A percentile compares a stretch with the other conserved stretches of the same genome.
These are phyloP conservation scores for Sylvilagus floridanus DNA, from an alignment of 2,797 vertebrate genomes.

Conservation along the genomic window DNA sequence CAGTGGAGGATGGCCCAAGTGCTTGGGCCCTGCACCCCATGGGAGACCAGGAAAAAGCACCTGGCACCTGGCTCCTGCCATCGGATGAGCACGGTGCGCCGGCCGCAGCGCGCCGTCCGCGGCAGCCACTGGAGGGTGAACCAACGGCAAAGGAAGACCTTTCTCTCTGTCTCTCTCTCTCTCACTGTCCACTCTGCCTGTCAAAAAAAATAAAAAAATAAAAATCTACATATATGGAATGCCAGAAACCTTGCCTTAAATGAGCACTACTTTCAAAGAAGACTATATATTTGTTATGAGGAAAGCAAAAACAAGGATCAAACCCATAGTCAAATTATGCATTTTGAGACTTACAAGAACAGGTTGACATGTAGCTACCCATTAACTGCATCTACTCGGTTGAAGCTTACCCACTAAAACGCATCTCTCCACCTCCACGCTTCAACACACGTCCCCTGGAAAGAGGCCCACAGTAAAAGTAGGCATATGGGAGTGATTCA, in stretches of 20 bases:
- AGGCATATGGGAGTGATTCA: slow-evolving; percentile 77
- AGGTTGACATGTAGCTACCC: slow-evolving; percentile 44
- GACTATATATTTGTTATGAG: slow-evolving; percentile 34
- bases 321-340: slow-evolving; percentile 31
- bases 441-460: slow-evolving; percentile 72
- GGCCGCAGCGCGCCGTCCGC: too few species aligned
- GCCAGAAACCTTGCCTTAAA: slow-evolving; percentile 51
- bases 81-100: too few species aligned
- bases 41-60: too few species aligned
- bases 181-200: too few species aligned
- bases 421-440: slow-evolving; percentile 56
- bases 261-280: slow-evolving; percentile 40
- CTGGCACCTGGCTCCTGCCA: too few species aligned
- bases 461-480: slow-evolving; percentile 53
- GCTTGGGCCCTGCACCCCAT: too few species aligned
- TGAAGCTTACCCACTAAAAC: slow-evolving; percentile 72
- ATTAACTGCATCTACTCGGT: slow-evolving; percentile 44
- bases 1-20: too few species aligned
- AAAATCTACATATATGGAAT: slow-evolving; percentile 22
- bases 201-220: too few species aligned
- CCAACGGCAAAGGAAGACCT: too few species aligned
- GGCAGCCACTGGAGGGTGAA: too few species aligned
- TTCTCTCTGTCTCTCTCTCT: too few species aligned
- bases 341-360: slow-evolving; percentile 53
- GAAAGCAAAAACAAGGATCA: slow-evolving; percentile 55